These are phyloP conservation scores for Cynopterus brachyotis DNA, from an alignment of 2,113 vertebrate species.

Conservation along the genomic window DNA sequence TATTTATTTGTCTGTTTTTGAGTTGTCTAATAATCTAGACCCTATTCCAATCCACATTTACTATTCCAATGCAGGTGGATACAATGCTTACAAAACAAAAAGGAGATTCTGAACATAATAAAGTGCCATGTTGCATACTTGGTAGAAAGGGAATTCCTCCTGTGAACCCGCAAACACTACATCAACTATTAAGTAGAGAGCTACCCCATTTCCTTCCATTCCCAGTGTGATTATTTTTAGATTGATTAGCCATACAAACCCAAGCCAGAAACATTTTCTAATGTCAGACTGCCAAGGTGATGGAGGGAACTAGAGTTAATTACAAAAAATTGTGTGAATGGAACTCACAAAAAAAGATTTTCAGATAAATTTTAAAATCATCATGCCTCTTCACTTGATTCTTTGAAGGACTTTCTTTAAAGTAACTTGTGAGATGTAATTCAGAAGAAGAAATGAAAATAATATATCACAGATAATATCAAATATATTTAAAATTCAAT, in stretches of 20 bases:
- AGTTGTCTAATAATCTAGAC: background rate
- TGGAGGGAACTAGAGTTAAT: background rate
- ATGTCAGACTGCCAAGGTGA: background rate
- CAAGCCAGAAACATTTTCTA: background rate
- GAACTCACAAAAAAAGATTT: background rate
- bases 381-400: background rate
- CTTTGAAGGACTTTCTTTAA: background rate
- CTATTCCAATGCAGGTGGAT: background rate
- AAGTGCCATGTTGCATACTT: background rate
- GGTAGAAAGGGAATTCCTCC: background rate
- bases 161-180: background rate
- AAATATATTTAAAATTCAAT: slow-evolving; percentile 62
- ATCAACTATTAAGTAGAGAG: background rate
- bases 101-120: background rate
- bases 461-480: background rate
- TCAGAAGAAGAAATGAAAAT: background rate
- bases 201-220: background rate
- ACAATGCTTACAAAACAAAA: background rate
- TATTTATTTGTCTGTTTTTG: background rate
- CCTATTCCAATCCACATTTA: background rate
- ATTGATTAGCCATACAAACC: background rate
- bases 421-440: background rate
- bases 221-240: background rate
- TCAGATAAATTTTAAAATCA: slow-evolving; percentile 30
- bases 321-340: background rate